Conservation (phyloP, 2,888 invertebrate species). For the Endomychus coccineus region DNA sequence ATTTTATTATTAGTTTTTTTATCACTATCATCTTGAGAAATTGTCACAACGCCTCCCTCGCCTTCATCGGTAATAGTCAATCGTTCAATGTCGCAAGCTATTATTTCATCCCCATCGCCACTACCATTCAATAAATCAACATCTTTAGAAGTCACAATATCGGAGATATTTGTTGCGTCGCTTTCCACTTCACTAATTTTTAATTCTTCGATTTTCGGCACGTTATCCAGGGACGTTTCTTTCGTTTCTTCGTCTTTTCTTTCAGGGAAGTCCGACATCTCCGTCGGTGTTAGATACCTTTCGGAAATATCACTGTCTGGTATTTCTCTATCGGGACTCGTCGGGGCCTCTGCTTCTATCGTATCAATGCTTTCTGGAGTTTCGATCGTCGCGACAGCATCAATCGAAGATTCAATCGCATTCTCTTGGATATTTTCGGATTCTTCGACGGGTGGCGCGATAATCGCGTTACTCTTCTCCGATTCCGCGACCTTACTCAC, state of each 20-base stretch:
- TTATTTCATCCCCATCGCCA: slow-evolving; percentile 6
- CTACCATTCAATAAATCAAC: no score
- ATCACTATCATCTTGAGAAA: slow-evolving; percentile 29
- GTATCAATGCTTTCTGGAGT: slow-evolving; percentile 11
- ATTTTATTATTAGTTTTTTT: slow-evolving; percentile 29
- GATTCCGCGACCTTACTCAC: slow-evolving; percentile 44
- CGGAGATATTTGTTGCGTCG: slow-evolving; percentile 11
- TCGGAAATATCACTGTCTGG: slow-evolving; percentile 63
- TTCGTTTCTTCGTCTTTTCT: slow-evolving; percentile 21
- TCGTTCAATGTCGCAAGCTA: slow-evolving; percentile 14
- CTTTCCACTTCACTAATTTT: slow-evolving; percentile 14
- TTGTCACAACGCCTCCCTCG: slow-evolving; percentile 25
- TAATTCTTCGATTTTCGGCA: slow-evolving; percentile 17
- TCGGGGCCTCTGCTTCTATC: slow-evolving; percentile 35
- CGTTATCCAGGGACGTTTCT: slow-evolving; percentile 17
- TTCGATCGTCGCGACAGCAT: slow-evolving; percentile 7
- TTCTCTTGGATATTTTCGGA: slow-evolving; percentile 1
- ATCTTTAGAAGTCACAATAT: no score
- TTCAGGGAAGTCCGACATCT: slow-evolving; percentile 45
- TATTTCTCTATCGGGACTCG: slow-evolving; percentile 50
- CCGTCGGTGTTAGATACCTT: slow-evolving; percentile 61
- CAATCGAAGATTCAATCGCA: slow-evolving; percentile 4
- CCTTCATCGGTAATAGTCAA: slow-evolving; percentile 18
- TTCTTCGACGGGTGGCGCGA: slow-evolving; percentile 19
- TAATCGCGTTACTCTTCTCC: no score